Evolutionary conservation across 1,140 invertebrate genomes (phyloP).

Genomic region (Sycobia sp.): DNA sequence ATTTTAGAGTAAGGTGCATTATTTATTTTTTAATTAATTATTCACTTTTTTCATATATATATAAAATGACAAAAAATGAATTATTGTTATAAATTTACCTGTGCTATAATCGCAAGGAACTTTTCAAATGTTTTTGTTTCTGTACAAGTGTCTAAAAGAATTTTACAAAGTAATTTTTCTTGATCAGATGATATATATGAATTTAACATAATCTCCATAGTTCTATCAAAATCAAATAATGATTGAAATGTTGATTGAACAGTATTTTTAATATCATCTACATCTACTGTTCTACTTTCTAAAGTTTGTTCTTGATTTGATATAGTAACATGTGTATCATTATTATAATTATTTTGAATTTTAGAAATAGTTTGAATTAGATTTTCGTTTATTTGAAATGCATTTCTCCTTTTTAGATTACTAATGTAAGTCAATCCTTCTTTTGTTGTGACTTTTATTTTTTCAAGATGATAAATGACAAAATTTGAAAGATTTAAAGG

Average conservation of each 20-base stretch:
- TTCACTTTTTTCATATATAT: too few species aligned
- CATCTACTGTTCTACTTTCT: too few species aligned
- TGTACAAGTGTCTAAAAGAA: constrained; percentile 26
- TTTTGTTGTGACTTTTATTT: not conserved
- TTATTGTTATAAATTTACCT: constrained; percentile 14
- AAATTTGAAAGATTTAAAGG: constrained; percentile 17
- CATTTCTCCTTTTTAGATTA: constrained; percentile 1
- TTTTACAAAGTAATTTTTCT: constrained; percentile 17
- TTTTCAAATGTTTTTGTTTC: constrained; percentile 24
- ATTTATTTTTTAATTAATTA: too few species aligned
- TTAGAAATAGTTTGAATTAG: too few species aligned
- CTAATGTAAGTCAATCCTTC: constrained; percentile 2
- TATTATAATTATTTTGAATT: too few species aligned
- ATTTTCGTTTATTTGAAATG: constrained; percentile 2
- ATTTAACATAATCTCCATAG: constrained; percentile 5
- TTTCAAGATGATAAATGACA: constrained; percentile 9
- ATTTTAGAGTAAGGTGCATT: too few species aligned
- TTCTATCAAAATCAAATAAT: constrained; percentile 24
- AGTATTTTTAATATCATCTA: not conserved
- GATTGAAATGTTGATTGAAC: constrained; percentile 7
- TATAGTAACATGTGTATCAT: constrained; percentile 2
- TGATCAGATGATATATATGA: constrained; percentile 5
- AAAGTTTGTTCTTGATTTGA: too few species aligned
- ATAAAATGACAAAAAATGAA: too few species aligned
- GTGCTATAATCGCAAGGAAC: constrained; percentile 16